phyloP scores from a whole-genome alignment of 2,888 invertebrate species.

The Drosophila stalkeri region DNA sequence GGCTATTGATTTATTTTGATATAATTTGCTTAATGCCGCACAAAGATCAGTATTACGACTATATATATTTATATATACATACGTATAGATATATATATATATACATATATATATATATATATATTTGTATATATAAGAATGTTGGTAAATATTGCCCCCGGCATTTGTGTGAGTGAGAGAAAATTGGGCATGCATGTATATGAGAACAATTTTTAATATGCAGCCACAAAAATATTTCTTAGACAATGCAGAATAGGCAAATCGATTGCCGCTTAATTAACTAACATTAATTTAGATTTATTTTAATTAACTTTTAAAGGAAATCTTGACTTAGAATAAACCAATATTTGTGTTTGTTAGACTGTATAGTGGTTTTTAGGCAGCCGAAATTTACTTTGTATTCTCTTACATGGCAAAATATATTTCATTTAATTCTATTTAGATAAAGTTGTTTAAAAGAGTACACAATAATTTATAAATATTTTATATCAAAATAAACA shows the following conservation, averaged over 20 bases:
- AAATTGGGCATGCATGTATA: not conserved
- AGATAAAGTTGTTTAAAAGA: too few relatives aligned
- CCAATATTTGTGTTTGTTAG: too few relatives aligned
- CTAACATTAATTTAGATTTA: not conserved
- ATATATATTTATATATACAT: not conserved
- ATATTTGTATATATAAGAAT: not conserved
- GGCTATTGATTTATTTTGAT: constrained; percentile 66
- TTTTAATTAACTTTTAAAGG: not conserved
- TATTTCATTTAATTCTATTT: too few relatives aligned
- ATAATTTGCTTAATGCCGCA: constrained; percentile 38
- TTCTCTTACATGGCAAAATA: too few relatives aligned
- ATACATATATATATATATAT: not conserved
- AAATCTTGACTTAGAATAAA: too few relatives aligned
- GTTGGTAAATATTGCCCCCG: constrained; percentile 12
- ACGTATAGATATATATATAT: not conserved
- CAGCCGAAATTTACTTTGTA: too few relatives aligned
- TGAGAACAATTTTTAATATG: constrained; percentile 10
- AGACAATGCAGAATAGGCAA: not conserved
- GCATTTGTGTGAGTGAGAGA: constrained; percentile 3
- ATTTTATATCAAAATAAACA: too few relatives aligned
- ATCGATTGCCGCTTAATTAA: constrained; percentile 3
- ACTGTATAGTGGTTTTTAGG: too few relatives aligned
- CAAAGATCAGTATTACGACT: constrained; percentile 22
- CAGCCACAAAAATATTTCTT: not conserved
- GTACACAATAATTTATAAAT: too few relatives aligned